Conservation (phyloP, 2,888 invertebrate species). For the Meganola albula region DNA sequence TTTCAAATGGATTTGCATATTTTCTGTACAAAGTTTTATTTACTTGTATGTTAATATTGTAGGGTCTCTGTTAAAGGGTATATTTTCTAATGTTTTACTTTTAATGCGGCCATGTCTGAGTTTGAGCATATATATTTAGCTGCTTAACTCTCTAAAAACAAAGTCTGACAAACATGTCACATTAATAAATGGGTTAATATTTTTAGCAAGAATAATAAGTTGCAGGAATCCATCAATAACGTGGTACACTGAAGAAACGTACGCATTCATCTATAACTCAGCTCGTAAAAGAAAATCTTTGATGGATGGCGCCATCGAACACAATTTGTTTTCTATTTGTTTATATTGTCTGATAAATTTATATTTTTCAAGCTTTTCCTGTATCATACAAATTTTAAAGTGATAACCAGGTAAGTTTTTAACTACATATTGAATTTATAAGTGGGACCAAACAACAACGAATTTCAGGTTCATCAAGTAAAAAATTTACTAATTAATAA, state of each 20-base stretch:
- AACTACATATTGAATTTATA: too few relatives aligned
- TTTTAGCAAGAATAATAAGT: slow-evolving; percentile 26
- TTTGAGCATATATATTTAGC: too few relatives aligned
- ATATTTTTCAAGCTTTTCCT: slow-evolving; percentile 20
- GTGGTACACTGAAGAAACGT: slow-evolving; percentile 23
- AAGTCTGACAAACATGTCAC: too few relatives aligned
- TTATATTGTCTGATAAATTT: slow-evolving; percentile 36
- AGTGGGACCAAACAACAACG: too few relatives aligned
- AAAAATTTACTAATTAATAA: too few relatives aligned
- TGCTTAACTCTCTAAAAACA: too few relatives aligned
- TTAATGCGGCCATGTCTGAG: too few relatives aligned
- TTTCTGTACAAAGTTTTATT: slow-evolving; percentile 21
- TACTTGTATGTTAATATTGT: slow-evolving; percentile 13
- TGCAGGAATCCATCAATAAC: slow-evolving; percentile 33
- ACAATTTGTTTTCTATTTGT: slow-evolving; percentile 33
- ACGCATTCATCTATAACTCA: slow-evolving; percentile 25
- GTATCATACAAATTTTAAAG: too few relatives aligned
- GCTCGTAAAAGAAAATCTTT: slow-evolving; percentile 36
- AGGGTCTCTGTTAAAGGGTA: too few relatives aligned
- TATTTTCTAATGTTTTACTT: too few relatives aligned
- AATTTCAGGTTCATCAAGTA: too few relatives aligned
- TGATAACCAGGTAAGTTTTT: too few relatives aligned
- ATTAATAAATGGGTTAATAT: slow-evolving; percentile 26
- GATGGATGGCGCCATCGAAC: slow-evolving; percentile 37
- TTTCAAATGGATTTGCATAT: slow-evolving; percentile 23